Conservation (phyloP, 2,797 vertebrate species). For the Gymnocypris eckloni region DNA sequence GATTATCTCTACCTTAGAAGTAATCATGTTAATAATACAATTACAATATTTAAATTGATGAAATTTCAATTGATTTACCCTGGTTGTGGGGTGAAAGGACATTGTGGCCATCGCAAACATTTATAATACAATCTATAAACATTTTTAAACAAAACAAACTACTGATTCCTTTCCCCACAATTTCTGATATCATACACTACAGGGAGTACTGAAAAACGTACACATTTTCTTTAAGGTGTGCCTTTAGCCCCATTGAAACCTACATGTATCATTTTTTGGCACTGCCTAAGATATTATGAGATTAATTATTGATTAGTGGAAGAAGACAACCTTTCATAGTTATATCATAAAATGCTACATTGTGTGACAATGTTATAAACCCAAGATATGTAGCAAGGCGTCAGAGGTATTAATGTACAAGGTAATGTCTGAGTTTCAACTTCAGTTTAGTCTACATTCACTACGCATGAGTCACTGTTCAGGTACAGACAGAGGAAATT, state of each 20-base stretch:
- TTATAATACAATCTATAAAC: no score
- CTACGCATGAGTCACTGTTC: constrained; percentile 19
- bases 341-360: neutral
- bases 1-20: neutral
- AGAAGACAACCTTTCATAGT: neutral
- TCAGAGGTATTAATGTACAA: neutral
- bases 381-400: neutral
- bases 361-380: neutral
- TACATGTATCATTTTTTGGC: neutral
- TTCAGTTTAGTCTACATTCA: constrained; percentile 24
- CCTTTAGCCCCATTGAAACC: neutral
- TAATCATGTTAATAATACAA: neutral
- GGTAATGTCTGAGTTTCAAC: constrained; percentile 12
- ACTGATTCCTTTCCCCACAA: neutral
- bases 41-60: neutral
- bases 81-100: neutral
- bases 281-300: neutral
- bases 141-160: neutral
- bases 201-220: neutral
- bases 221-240: neutral
- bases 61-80: neutral
- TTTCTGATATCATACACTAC: neutral
- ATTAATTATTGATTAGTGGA: constrained; percentile 7
- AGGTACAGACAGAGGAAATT: constrained; percentile 39
- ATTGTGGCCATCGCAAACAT: no score